Conservation (phyloP, 1,140 invertebrate genomes). For the Ericerus pela region DNA sequence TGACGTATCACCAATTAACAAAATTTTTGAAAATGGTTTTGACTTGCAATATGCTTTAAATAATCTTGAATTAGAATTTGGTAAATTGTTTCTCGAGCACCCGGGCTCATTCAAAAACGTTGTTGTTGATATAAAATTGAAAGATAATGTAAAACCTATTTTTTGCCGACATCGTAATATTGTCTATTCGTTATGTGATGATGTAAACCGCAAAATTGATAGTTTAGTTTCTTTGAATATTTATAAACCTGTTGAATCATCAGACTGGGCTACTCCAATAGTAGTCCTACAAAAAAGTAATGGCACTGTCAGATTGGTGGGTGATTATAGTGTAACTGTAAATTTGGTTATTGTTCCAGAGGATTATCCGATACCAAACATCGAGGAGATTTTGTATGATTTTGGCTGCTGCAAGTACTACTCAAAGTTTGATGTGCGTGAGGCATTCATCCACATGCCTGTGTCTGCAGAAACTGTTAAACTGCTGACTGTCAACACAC, state of each 20-base stretch:
- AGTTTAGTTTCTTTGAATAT: not conserved
- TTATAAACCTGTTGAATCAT: not conserved
- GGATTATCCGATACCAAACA: conserved; percentile 1
- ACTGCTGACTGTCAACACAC: conserved; percentile 25
- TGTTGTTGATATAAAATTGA: not conserved
- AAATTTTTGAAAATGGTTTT: not conserved
- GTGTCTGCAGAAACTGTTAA: conserved; percentile 23
- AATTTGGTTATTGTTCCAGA: not conserved
- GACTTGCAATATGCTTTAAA: not conserved
- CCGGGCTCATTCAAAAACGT: not conserved
- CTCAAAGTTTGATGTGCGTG: conserved; percentile 23
- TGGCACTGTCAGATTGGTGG: not conserved
- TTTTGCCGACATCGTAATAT: not conserved
- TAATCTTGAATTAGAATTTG: not conserved
- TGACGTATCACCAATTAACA: not conserved
- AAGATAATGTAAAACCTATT: not conserved
- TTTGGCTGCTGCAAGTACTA: conserved; percentile 22
- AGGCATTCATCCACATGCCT: conserved; percentile 25
- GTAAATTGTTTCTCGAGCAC: not conserved
- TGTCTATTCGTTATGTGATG: not conserved
- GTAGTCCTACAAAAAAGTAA: not conserved
- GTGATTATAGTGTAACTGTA: conserved; percentile 6
- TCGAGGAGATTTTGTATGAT: conserved; percentile 14
- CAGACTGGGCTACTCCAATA: conserved; percentile 4
- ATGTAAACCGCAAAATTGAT: not conserved